A percentile compares a stretch with the other conserved stretches of the same genome.
Evolutionary conservation across 2,888 invertebrate species (phyloP).

Genomic region (Eupithecia centaureata): DNA sequence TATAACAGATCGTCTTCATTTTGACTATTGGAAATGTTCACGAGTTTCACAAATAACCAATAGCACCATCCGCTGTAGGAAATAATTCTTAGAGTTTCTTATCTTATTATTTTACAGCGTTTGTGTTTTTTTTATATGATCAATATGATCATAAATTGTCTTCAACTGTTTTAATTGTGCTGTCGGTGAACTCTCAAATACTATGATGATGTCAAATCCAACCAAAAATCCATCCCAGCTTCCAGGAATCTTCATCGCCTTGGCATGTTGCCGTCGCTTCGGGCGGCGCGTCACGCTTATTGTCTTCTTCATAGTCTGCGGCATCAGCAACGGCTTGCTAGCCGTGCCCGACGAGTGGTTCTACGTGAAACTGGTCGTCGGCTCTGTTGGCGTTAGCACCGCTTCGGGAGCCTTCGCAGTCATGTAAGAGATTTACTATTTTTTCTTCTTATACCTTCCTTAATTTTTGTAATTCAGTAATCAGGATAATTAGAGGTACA

Average conservation of each 20-base stretch:
- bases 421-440: slow-evolving; percentile 47
- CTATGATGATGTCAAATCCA: neutral
- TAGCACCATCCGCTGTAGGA: too few species aligned
- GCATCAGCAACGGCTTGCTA: slow-evolving; percentile 65
- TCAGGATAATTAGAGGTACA: too few species aligned
- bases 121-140: neutral
- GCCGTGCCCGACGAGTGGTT: slow-evolving; percentile 51
- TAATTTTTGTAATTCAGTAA: neutral
- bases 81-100: too few species aligned
- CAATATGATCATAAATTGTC: neutral
- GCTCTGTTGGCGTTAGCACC: slow-evolving; percentile 51
- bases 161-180: neutral
- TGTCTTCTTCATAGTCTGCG: slow-evolving; percentile 81
- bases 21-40: neutral
- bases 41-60: neutral
- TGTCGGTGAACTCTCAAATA: neutral
- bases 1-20: neutral
- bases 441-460: neutral
- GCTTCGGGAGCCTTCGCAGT: slow-evolving; percentile 52
- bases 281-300: slow-evolving; percentile 86
- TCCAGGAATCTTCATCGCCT: slow-evolving; percentile 73
- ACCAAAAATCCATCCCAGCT: slow-evolving; percentile 69
- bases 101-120: neutral
- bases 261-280: slow-evolving; percentile 80
- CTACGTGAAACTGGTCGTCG: slow-evolving; percentile 49